These are phyloP conservation scores for Falco cherrug DNA, from an alignment of 2,797 vertebrate species.

Conservation along the genomic window DNA sequence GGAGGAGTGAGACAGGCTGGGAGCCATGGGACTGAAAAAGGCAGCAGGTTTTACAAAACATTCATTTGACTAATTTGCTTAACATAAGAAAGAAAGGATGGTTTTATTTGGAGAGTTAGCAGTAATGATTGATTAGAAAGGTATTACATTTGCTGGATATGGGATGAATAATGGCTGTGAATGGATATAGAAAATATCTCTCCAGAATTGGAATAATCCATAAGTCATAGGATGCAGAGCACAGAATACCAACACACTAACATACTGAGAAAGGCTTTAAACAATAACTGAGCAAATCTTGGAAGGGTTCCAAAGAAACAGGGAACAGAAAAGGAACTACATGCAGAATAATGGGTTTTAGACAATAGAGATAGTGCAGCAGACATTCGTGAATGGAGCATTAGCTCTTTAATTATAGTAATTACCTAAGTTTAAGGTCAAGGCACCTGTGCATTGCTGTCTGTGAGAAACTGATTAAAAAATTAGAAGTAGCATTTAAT, in stretches of 20 bases:
- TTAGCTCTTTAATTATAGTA: conserved; percentile 76
- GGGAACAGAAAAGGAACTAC: conserved; percentile 65
- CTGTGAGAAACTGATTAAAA: conserved; percentile 69
- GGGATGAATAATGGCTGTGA: conserved; percentile 59
- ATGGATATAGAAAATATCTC: conserved; percentile 63
- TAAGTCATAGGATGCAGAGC: conserved; percentile 65
- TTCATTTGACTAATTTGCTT: conserved; percentile 76
- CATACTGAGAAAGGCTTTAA: conserved; percentile 70
- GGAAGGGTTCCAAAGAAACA: conserved; percentile 75
- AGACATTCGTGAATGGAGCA: conserved; percentile 66
- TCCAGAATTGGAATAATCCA: conserved; percentile 55
- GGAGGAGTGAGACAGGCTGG: conserved; percentile 55
- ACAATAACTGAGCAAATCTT: conserved; percentile 76
- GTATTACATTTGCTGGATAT: conserved; percentile 54
- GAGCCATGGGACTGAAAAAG: conserved; percentile 64
- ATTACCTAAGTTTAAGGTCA: conserved; percentile 79
- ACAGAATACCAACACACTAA: conserved; percentile 72
- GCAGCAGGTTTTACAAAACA: conserved; percentile 76
- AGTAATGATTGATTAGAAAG: conserved; percentile 72
- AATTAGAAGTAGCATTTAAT: conserved; percentile 69
- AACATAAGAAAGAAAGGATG: conserved; percentile 64
- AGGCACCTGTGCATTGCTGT: conserved; percentile 73
- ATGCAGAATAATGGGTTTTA: conserved; percentile 68
- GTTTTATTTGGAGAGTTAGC: conserved; percentile 58
- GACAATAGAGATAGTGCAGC: conserved; percentile 70